Evolutionary conservation across 2,888 invertebrate genomes (phyloP), one percentile per base, ranked within the genome.

Genomic region (Pyralis farinalis): DNA sequence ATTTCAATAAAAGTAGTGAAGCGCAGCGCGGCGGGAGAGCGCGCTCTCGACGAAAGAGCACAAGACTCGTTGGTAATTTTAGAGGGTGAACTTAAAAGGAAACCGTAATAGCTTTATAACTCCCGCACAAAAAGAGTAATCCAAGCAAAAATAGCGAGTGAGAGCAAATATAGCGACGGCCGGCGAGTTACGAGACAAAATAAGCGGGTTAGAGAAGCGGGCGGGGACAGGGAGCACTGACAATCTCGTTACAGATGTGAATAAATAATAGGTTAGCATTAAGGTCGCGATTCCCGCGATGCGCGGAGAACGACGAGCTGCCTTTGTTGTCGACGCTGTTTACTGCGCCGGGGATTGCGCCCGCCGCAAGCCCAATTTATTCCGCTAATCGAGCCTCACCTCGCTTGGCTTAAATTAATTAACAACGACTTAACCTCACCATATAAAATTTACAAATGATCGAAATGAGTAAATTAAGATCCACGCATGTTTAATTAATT

Each of bases 201-300:
- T 63, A 63, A 60, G 63, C 58, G 54, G 59, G 47, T 54, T 58
- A 62, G 64, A 58, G 58, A 49, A 61, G 57, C 51, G 53, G 63
- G 55, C 53, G 63, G 65, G 58, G 59, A 66, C 66, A 57, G 77
- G 74, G 75, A 74, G 73, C 73, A 73, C 83, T 77, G 81, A 80
- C 81, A 84, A 86, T 84, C 80, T 83, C 81, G 83, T 84, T 84
- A 84, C 76, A 79, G 77, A 83, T 76, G 83, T 87, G 83, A 87
- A 87, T 87, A 85, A 87, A 85, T 84, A 86, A 86, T 85, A 80
- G 83, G 79, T 75, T 68, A 76, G 80, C 82, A 83, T 81, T 81
- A 80, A 80, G 76, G 73, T 64, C 70, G 74, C 67, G 62, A 69
- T 68, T 62, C 62, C 67, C 67, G 68, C 58, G 61, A 57, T 67